Evolutionary conservation across 1,140 invertebrate genomes (phyloP), one percentile per base, ranked within the genome.

Genomic region (Cotesia vestalis): DNA sequence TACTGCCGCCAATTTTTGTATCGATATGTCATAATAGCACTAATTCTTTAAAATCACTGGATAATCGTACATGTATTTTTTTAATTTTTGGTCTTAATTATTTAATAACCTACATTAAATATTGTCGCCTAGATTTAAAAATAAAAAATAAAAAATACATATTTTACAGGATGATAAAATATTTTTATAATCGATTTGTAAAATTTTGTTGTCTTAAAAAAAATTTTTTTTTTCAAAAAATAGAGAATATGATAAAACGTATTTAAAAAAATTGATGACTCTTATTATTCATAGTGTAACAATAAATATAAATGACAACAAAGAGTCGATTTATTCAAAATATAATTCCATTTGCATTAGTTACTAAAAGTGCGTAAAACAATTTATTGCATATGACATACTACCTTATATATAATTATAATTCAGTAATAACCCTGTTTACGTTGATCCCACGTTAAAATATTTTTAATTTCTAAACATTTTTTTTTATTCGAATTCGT

Each of bases 11-110:
- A 74, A 57, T 70, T 68, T 70, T 14, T 60, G 11, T 46, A 5
- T 63, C n/a, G 4, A 38, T 63, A 27, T 63, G 3, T 63, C 14
- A 63, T 12, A 9, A n/a, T 14, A 40, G 38, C 36, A 34, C 4
- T 63, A 63, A 63, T 63, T 9, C 61, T 35, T 63, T 40, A 4
- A 34, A 63, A 36, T 75, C 72, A 38, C 73, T 79, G 77, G 77
- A 73, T 40, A 76, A 75, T 79, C 77, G 27, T 70, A 63, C 17
- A 52, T 17, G 76, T 80, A 82, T 77, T 73, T 66, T 61, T 78
- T 78, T 79, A 85, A 81, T 83, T 84, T 84, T 84, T 85, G 82
- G 82, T 84, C 80, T 84, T 77, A 72, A 70, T 84, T 57, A 77
- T 17, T 17, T 17, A 67, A 73, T 69, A 77, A 80, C 79, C 83